Base-by-base conservation (phyloP, 1,140 invertebrate genomes). In the Magallana gigas region DNA sequence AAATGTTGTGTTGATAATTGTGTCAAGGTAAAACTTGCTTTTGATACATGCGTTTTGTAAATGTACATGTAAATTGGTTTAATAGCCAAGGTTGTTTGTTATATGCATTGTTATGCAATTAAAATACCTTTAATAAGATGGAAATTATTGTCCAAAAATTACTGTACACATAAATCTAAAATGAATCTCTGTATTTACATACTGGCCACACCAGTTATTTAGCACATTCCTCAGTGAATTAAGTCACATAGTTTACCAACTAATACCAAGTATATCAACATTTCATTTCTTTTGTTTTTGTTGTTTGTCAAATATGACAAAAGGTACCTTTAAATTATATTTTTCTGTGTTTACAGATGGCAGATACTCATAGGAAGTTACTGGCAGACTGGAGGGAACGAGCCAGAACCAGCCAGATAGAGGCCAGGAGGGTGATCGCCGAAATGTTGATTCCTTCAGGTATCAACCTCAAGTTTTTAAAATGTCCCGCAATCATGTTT, bases 371-470 rank as follows among this genome's bases (percentile, higher is more conserved):
- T 85, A 68, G 87, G 16, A 88, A 87, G 29, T 64, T 94, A 82
- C 88, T 94, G 59, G 80, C 91, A 36, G 88, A 93, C 57, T 94
- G 94, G 94, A 88, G 94, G 71, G 90, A 90, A 48, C 81, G 93
- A 57, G 92, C 94, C 9, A 80, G 84, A 57, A 85, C 87, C 18
- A 91, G 92, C 48, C 94, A 94, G 87, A 68, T 86, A 57, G 94
- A 94, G 59, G 93, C 94, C 1, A 86, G 94, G n/a, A 85, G 92
- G 62, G 94, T 94, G n/a, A 87, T 94, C 9, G 94, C 94, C 9
- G 94, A 94, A 87, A 94, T 94, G 94, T 86, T 94, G 6, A 94
- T 93, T 56, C 94, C 94, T 12, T 92, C 93, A 88, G 93, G 92
- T 93, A 85, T 89, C 83, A 59, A 80, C 14, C 29, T 57, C 36